These are phyloP conservation scores for Cheilosia scutellata DNA, from an alignment of 2,888 invertebrate species.

Conservation along the genomic window DNA sequence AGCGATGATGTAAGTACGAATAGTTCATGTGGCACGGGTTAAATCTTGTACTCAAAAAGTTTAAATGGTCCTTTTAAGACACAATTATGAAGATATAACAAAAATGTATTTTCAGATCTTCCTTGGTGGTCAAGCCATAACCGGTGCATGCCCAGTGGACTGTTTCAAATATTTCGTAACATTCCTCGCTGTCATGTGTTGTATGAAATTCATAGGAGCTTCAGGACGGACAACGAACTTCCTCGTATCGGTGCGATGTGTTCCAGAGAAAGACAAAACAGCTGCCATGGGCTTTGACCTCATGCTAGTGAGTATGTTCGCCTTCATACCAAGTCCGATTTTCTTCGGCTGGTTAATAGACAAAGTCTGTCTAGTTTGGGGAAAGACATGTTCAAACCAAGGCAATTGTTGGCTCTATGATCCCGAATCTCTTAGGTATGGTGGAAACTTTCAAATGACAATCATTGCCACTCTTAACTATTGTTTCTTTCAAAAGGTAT, in stretches of 20 bases:
- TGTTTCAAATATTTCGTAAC: constrained; percentile 86
- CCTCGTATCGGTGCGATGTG: constrained; percentile 87
- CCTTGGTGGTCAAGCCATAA: constrained; percentile 84
- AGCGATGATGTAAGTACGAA: constrained; percentile 75
- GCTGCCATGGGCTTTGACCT: constrained; percentile 89
- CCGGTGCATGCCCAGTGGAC: constrained; percentile 86
- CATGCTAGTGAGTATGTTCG: constrained; percentile 88
- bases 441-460: no score
- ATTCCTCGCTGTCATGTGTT: constrained; percentile 86
- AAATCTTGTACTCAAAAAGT: no score
- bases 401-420: constrained; percentile 92
- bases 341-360: constrained; percentile 89
- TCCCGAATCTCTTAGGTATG: constrained; percentile 85
- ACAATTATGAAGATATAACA: no score
- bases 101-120: constrained; percentile 62
- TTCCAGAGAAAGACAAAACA: constrained; percentile 89
- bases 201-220: constrained; percentile 86
- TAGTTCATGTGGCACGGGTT: no score
- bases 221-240: constrained; percentile 88
- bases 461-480: no score
- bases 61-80: not conserved
- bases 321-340: constrained; percentile 91
- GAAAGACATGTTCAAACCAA: constrained; percentile 88
- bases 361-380: constrained; percentile 89
- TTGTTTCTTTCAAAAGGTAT: constrained; percentile 83